A percentile compares a stretch with the other conserved stretches of the same genome.
phyloP scores from a whole-genome alignment of 2,888 invertebrate species.

The Marronus borbonicus region DNA sequence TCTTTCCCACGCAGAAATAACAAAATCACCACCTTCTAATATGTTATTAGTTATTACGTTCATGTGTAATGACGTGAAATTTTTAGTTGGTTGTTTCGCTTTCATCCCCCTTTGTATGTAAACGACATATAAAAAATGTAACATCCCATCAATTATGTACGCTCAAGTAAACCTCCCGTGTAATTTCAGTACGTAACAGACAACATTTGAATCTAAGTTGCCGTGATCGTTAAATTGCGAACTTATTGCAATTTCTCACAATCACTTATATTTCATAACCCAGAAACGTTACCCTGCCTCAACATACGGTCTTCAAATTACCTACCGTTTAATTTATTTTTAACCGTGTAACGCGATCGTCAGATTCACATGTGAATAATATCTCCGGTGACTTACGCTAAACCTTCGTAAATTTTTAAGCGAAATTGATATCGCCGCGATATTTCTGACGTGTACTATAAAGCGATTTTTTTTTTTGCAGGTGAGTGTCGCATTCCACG shows the following conservation, averaged over 20 bases:
- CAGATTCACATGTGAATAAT: constrained; percentile 13
- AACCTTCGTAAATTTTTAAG: constrained; percentile 32
- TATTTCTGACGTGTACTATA: constrained; percentile 27
- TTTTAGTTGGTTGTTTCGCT: no score
- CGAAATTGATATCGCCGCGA: constrained; percentile 18
- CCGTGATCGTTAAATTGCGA: not conserved
- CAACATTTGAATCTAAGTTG: not conserved
- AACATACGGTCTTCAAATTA: not conserved
- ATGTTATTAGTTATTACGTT: no score
- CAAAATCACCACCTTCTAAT: no score
- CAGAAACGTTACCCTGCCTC: not conserved
- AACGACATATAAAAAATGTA: no score
- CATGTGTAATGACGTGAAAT: no score
- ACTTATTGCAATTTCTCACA: constrained; percentile 13
- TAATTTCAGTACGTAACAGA: not conserved
- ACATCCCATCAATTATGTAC: no score
- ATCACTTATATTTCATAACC: constrained; percentile 5
- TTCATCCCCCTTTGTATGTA: no score
- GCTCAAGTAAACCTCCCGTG: no score
- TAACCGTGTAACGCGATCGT: constrained; percentile 2
- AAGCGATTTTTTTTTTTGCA: constrained; percentile 28
- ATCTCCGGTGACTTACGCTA: not conserved
- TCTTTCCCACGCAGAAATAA: no score
- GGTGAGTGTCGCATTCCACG: constrained; percentile 31
- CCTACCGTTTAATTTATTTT: constrained; percentile 17